Percentiles rank a stretch among this genome's conserved stretches.
phyloP scores from a whole-genome alignment of 1,140 invertebrate species.

The Cydia fagiglandana region DNA sequence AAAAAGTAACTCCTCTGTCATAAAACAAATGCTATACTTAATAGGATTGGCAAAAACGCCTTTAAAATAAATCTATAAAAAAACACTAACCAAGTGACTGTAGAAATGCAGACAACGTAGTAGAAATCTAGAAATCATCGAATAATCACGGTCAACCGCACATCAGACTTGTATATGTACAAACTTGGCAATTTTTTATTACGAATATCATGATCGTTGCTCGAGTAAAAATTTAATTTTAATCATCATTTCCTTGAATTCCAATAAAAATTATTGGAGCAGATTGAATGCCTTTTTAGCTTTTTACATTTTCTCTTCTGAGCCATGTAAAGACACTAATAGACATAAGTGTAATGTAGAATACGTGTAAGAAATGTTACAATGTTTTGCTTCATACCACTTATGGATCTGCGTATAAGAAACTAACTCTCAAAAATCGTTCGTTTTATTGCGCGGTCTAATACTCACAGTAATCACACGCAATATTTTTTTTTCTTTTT shows the following conservation, averaged over 20 bases:
- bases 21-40: no score
- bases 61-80: no score
- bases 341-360: conserved; percentile 10
- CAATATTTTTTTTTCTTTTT: neutral
- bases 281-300: neutral
- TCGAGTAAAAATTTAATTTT: neutral
- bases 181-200: neutral
- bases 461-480: neutral
- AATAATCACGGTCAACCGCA: neutral
- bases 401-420: neutral
- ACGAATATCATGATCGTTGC: neutral
- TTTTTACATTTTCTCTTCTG: neutral
- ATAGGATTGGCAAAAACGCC: no score
- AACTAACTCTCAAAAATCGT: neutral
- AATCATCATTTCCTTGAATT: conserved; percentile 6
- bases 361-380: neutral
- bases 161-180: neutral
- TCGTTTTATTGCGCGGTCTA: neutral
- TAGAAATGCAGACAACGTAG: no score
- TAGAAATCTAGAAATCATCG: neutral
- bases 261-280: neutral
- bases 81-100: no score
- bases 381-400: neutral
- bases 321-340: conserved; percentile 1
- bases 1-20: no score